Conservation (phyloP, 2,113 vertebrate genomes). For the Otus sunia region DNA sequence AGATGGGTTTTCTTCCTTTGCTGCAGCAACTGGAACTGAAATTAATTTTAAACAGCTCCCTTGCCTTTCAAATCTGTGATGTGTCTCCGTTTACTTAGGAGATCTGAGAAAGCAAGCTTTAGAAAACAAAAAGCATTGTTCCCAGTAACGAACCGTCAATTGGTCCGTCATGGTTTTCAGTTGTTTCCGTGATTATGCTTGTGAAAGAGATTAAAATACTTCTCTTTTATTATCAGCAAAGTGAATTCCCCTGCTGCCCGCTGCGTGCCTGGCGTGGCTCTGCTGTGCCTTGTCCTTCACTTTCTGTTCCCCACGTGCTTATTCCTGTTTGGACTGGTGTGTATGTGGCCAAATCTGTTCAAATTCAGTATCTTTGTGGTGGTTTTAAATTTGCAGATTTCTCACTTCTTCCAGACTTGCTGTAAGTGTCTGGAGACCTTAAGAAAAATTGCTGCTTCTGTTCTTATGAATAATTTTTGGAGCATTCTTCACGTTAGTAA, state of each 20-base stretch:
- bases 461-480: not conserved
- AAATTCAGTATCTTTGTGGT: not conserved
- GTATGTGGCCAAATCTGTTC: not conserved
- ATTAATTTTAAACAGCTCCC: constrained; percentile 42
- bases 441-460: not conserved
- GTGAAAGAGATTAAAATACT: constrained; percentile 64
- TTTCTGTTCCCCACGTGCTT: not conserved
- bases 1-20: not conserved
- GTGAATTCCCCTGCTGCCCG: not conserved
- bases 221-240: constrained; percentile 48
- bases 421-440: not conserved
- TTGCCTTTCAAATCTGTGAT: constrained; percentile 3
- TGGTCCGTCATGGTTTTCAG: constrained; percentile 38
- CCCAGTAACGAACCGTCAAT: constrained; percentile 23
- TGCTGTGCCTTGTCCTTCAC: not conserved
- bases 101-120: constrained; percentile 28
- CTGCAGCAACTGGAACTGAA: not conserved
- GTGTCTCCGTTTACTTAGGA: constrained; percentile 2
- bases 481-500: not conserved
- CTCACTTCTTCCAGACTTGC: not conserved
- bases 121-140: constrained; percentile 55
- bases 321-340: not conserved
- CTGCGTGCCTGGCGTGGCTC: not conserved
- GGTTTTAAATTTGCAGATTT: not conserved
- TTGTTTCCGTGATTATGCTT: constrained; percentile 30